A percentile compares a stretch with the other conserved stretches of the same genome.
phyloP scores from a whole-genome alignment of 2,113 vertebrate species.

The Chamaetylas fuelleborni region DNA sequence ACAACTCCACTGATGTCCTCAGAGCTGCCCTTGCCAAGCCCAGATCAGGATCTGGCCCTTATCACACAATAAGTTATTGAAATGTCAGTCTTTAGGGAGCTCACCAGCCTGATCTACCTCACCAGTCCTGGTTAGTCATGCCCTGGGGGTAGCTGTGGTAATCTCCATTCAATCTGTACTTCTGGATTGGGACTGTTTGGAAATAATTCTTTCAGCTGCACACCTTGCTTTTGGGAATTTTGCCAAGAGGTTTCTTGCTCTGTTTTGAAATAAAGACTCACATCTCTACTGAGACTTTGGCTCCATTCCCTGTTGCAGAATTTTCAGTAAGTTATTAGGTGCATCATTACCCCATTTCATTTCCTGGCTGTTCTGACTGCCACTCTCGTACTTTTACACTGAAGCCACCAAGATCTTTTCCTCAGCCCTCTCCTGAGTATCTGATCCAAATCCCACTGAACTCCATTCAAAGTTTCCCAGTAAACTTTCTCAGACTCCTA shows the following conservation, averaged over 20 bases:
- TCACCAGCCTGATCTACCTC: slow-evolving; percentile 13
- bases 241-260: slow-evolving; percentile 50
- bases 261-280: slow-evolving; percentile 58
- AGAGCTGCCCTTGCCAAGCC: background rate
- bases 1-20: background rate
- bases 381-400: background rate
- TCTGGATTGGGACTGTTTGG: slow-evolving; percentile 49
- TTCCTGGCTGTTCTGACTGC: slow-evolving; percentile 49
- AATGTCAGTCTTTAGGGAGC: background rate
- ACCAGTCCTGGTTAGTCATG: slow-evolving; percentile 28
- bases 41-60: slow-evolving; percentile 39
- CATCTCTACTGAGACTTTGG: slow-evolving; percentile 50
- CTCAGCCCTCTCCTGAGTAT: background rate
- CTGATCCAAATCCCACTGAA: background rate
- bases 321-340: slow-evolving; percentile 66
- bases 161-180: slow-evolving; percentile 41
- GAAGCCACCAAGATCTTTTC: background rate
- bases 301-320: slow-evolving; percentile 41
- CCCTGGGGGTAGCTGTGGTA: slow-evolving; percentile 32
- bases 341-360: slow-evolving; percentile 56
- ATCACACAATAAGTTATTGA: background rate
- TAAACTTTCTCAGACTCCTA: background rate
- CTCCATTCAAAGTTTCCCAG: background rate
- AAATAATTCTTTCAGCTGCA: slow-evolving; percentile 52
- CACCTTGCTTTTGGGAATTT: slow-evolving; percentile 58